Base-by-base conservation (phyloP, 1,140 invertebrate genomes). In the Drosophila micromelanica region DNA sequence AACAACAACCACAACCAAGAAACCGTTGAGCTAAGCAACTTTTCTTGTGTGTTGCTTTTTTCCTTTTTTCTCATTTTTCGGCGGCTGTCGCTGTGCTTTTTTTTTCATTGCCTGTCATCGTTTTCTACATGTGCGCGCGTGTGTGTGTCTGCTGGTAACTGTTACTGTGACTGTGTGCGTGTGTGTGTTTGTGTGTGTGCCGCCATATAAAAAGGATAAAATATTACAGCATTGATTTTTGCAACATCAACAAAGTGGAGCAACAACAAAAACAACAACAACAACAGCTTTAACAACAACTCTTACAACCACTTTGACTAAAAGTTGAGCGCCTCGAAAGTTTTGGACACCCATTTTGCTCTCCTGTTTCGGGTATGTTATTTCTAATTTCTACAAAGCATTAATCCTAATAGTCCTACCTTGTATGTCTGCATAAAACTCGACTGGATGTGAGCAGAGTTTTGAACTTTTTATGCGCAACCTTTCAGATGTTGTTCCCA, bases 151-250 rank as follows among this genome's bases (percentile, higher is more conserved):
- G 49, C 56, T 30, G 55, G 61, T 59, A 37, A 62, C 40, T 45
- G 62, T 48, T 46, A 46, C 40, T 27, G 38, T 37, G 54, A 40
- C 37, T 62, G 37, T 46, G 45, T 59, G 65, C 2, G 17, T 17
- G 17, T 17, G 17, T 17, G 74, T 68, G 52, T n/a, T n/a, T 17
- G 17, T 17, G 17, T 17, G 17, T 11, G 46, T 57, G 8, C 30
- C 37, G 55, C 62, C 76, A 73, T 45, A 79, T 65, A 76, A 79
- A 89, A 84, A 87, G 81, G 84, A 87, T 87, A 87, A 89, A 89
- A 87, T 87, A 87, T 89, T 76, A 65, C 65, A 59, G 73, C 84
- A 87, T 87, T 87, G 84, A 89, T 87, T 89, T 89, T 86, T 64
- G 77, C 63, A 69, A 76, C 81, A 85, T 56, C 81, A 78, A 60